Conservation (phyloP, 2,797 vertebrate species). For the Luscinia luscinia region DNA sequence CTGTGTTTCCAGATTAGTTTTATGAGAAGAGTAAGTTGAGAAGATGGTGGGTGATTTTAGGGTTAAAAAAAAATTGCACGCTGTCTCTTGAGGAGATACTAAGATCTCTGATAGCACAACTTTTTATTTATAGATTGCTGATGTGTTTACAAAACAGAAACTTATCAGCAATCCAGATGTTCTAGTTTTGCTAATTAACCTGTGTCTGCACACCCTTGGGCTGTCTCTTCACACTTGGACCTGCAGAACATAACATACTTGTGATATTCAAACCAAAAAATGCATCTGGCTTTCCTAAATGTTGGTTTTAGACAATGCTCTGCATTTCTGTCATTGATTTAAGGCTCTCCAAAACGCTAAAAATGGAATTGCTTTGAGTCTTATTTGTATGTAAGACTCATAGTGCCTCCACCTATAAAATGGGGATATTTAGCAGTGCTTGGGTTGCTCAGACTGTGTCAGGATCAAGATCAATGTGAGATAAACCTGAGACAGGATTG, state of each 20-base stretch:
- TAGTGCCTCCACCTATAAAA: neutral
- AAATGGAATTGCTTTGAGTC: neutral
- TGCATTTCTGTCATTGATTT: neutral
- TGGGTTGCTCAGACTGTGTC: neutral
- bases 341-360: neutral
- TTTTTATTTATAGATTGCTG: neutral
- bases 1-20: neutral
- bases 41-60: neutral
- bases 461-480: neutral
- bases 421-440: neutral
- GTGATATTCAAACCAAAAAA: neutral
- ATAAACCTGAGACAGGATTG: neutral
- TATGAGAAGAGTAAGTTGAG: neutral
- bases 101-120: neutral
- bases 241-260: neutral
- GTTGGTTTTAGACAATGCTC: neutral
- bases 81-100: neutral
- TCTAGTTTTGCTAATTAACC: neutral
- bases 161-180: neutral
- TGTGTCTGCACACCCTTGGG: neutral
- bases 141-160: neutral
- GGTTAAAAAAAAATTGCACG: neutral
- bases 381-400: neutral
- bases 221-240: neutral
- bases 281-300: neutral